Base-by-base conservation (phyloP, 2,113 vertebrate genomes). In the Nothobranchius furzeri region DNA sequence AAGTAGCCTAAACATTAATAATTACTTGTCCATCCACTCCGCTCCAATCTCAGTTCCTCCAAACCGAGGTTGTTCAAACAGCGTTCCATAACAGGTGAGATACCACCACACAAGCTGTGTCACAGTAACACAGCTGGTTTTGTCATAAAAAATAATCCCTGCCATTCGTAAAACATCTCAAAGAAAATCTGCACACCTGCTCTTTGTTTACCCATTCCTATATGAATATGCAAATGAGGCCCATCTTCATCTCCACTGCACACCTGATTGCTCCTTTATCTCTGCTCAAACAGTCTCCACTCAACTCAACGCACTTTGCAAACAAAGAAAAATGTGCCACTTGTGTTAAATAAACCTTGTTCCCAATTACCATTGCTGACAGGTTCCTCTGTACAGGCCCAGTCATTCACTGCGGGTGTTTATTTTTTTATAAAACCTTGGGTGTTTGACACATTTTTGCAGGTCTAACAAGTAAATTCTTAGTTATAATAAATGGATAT, bases 301-400 rank as follows among this genome's bases (percentile, higher is more conserved):
- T 36, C 14, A 36, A 25, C 30, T 24, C 7, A 35, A 54, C 12
- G 35, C 25, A 13, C 15, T 54, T 14, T 54, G 12, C 7, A 54
- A 54, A 50, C 48, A 50, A 50, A 50, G n/a, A 50, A 50, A 50
- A 50, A 50, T 50, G 48, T 50, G 48, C n/a, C n/a, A 20, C 8
- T 50, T 20, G 9, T 20, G 48, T 50, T 50, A 50, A 50, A 17
- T 10, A 50, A 50, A 50, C n/a, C n/a, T 50, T 50, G n/a, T 50
- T 50, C 48, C 9, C n/a, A 50, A 50, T 50, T 50, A 20, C 48
- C n/a, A 50, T 2, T 1, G 20, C 48, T 50, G 48, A 50, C 48
- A 11, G 17, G 48, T 50, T 50, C n/a, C n/a, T 10, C n/a, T 20
- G 8, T 50, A 7, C n/a, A 20, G 9, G 48, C 30, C n/a, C 3